Evolutionary conservation across 2,797 vertebrate species (phyloP), one percentile per base, ranked within the genome.

Genomic region (Hephaestus fuliginosus): DNA sequence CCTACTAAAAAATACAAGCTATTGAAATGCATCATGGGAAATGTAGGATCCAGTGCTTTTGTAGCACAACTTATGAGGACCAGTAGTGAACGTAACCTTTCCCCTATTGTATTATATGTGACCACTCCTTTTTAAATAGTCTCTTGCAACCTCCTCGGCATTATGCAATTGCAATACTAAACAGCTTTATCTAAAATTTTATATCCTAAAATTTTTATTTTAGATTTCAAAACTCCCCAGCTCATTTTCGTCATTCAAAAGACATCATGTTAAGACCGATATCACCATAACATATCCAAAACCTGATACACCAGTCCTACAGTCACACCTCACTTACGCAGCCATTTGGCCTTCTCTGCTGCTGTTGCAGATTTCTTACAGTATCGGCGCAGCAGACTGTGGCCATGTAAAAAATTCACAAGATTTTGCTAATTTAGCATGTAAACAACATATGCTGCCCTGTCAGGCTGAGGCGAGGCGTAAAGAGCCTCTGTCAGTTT

Each of bases 401-500:
- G 28, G 22, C 73, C 18, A 15, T 71, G 62, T 65, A 25, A 74
- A 48, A 22, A 74, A 77, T 76, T 76, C 44, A 67, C 30, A 30
- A 18, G 67, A 60, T 78, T 82, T 74, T 30, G 70, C 79, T 89
- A 81, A 85, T 87, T 76, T 88, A 70, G 65, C 84, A 86, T 70
- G 72, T 82, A 80, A 87, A 86, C 81, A 76, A 81, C 56, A 91
- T 88, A 88, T 87, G 88, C 72, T 90, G 55, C 69, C 69, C 76
- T 46, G 79, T 88, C 71, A 79, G 65, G 60, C 69, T 28, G 68
- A 64, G 41, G 41, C 44, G 2, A 33, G 51, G 57, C 68, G 53
- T 86, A 64, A 70, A 80, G 56, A 74, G 76, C 51, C 80, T 74
- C 74, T 12, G 58, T 61, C 39, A 55, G 69, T 60, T 58, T 63